Evolutionary conservation across 23 tunicate genomes (phyloP), one percentile per base, ranked within the genome.

Genomic region (Styela clava): DNA sequence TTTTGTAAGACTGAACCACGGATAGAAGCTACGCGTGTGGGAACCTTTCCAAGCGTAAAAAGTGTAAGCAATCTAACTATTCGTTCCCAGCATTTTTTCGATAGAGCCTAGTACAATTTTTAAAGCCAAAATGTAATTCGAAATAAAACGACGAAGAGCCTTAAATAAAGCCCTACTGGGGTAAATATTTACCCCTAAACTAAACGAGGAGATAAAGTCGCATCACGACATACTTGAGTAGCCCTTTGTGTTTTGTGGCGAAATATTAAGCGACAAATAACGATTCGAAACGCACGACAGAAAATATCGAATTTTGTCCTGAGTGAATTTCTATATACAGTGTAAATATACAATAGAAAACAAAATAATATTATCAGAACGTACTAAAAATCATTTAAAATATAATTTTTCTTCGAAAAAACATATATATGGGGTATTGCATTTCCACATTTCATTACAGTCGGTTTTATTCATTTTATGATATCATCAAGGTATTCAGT

Each of bases 161-260:
- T 71, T 18, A 34, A 71, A 71, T 71, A 71, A 71, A 71, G 77
- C 77, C 34, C 77, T 16, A 71, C 16, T 34, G 77, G 34, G 35
- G 77, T 71, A 27, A 71, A 71, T 71, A 71, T 71, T 71, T 71
- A 71, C 35, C 77, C 77, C 77, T 30, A 71, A 71, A 71, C 77
- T 44, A 44, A 27, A 18, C 34, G 35, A 32, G 77, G 35, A 34
- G 77, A 71, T 71, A 71, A 71, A 28, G 77, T 71, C 77, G 35
- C 34, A 18, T 29, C 34, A 18, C 35, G 77, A 71, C 27, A 71
- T 34, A 35, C 35, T 3, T 34, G 77, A 71, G 37, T 71, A 71
- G 37, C 7, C 29, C 3, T 44, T 44, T 44, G 56, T 44, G 56
- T 44, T 44, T 44, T 44, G 56, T 44, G 56, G 56, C 7, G 56